Evolutionary conservation across 2,888 invertebrate species (phyloP), one percentile per base, ranked within the genome.

Genomic region (Rhaphigaster nebulosa): DNA sequence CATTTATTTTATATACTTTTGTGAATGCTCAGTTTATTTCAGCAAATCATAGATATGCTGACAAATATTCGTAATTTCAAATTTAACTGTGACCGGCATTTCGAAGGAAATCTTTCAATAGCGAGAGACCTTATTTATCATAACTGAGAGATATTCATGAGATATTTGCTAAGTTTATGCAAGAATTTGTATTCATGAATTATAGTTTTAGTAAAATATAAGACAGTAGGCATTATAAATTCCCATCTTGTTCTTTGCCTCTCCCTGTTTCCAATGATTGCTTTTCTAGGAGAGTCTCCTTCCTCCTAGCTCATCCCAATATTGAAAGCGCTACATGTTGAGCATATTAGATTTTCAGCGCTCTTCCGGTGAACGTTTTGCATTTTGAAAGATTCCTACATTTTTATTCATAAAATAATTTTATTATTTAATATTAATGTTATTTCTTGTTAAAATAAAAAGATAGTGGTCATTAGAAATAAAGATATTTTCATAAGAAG

Each of bases 251-350:
- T 84, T 45, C 45, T n/a, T 45, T 0, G 45, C 84, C 84, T 45
- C n/a, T 26, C n/a, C 41, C 26, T 5, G 84, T 84, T 84, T n/a
- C 84, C 70, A 38, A 84, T 84, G 84, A 84, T 84, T 84, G 84
- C 38, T 45, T 84, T 84, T 50, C 84, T 84, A 84, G 84, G n/a
- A 50, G 84, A 13, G 13, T 10, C 76, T 29, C 12, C 65, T 18
- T 41, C 45, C 45, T 50, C 84, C 84, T 84, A 84, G 84, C 84
- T 84, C 84, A 84, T 84, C 45, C 45, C 84, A 45, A 45, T 84
- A 84, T 84, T 84, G 84, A 84, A 84, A 84, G 84, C 45, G 45
- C 84, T 45, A 84, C 84, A 84, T 84, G 84, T 50, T 45, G 45
- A 26, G 45, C 41, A 84, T 84, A 84, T 84, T 84, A 84, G 84